Percentiles rank a stretch among this genome's conserved stretches.
These are phyloP conservation scores for Drosophila incognita DNA, from an alignment of 2,888 invertebrate species.

Conservation along the genomic window DNA sequence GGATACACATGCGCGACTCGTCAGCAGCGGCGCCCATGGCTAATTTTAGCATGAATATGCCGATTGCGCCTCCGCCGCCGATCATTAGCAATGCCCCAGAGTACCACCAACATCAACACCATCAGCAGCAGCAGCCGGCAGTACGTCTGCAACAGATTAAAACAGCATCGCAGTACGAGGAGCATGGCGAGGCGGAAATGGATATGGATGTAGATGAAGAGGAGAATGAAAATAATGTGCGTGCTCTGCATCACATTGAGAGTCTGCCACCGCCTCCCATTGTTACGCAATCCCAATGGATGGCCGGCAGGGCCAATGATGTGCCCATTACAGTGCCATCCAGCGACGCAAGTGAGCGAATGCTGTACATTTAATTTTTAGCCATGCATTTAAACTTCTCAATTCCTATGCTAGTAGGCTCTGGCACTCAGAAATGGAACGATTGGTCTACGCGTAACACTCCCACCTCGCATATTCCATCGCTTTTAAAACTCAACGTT, in stretches of 20 bases:
- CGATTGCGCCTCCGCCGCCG: slow-evolving; percentile 87
- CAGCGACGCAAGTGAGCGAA: slow-evolving; percentile 43
- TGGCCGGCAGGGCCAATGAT: slow-evolving; percentile 21
- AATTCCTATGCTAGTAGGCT: slow-evolving; percentile 6
- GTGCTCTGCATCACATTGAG: slow-evolving; percentile 22
- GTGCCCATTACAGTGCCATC: slow-evolving; percentile 9
- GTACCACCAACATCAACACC: slow-evolving; percentile 33
- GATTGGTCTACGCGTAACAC: slow-evolving; percentile 53
- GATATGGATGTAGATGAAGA: slow-evolving; percentile 92
- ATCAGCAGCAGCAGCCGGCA: slow-evolving; percentile 31
- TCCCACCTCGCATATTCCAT: slow-evolving; percentile 80
- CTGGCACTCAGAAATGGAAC: slow-evolving; percentile 56
- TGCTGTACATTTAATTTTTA: too few relatives aligned
- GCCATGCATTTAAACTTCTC: background rate
- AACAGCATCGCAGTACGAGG: slow-evolving; percentile 82
- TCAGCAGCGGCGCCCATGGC: slow-evolving; percentile 74
- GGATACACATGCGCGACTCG: slow-evolving; percentile 95
- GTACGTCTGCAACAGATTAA: slow-evolving; percentile 25
- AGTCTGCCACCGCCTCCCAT: slow-evolving; percentile 51
- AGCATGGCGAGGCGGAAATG: slow-evolving; percentile 95
- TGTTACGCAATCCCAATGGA: slow-evolving; percentile 70
- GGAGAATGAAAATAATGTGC: slow-evolving; percentile 65
- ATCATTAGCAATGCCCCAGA: slow-evolving; percentile 69
- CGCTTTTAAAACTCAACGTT: slow-evolving; percentile 78
- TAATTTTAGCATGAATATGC: slow-evolving; percentile 84